A percentile compares a stretch with the other conserved stretches of the same genome.
These are phyloP conservation scores for Thaumetopoea pityocampa DNA, from an alignment of 1,140 invertebrate genomes.

Conservation along the genomic window DNA sequence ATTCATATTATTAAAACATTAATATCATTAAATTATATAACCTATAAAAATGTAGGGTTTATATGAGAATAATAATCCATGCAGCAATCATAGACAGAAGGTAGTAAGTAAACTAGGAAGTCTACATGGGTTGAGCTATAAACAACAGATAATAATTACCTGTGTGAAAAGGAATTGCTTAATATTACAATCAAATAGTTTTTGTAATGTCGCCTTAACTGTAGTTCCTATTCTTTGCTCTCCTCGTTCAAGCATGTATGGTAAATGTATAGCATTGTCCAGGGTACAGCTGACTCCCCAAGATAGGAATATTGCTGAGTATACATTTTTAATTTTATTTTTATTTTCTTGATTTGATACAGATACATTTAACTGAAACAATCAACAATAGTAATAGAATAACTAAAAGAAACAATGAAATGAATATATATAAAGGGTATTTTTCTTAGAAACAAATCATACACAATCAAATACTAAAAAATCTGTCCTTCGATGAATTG, in stretches of 20 bases:
- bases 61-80: no score
- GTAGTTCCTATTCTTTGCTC: constrained; percentile 41
- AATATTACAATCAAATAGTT: constrained; percentile 67
- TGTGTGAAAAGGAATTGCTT: constrained; percentile 57
- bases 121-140: background rate
- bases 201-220: constrained; percentile 49
- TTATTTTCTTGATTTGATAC: constrained; percentile 30
- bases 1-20: no score
- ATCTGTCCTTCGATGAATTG: no score
- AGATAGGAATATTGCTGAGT: constrained; percentile 52
- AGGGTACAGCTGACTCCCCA: constrained; percentile 47
- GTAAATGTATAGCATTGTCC: constrained; percentile 46
- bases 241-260: constrained; percentile 62
- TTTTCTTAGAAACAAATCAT: no score
- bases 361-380: constrained; percentile 51
- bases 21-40: no score
- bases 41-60: no score
- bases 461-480: no score
- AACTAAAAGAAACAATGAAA: no score
- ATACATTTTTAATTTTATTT: constrained; percentile 41
- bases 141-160: constrained; percentile 29
- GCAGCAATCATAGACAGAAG: background rate
- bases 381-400: constrained; percentile 4
- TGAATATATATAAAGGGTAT: no score
- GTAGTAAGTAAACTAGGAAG: background rate